These are phyloP conservation scores for Saimiri boliviensis DNA, from an alignment of 2,113 vertebrate species.

Conservation along the genomic window DNA sequence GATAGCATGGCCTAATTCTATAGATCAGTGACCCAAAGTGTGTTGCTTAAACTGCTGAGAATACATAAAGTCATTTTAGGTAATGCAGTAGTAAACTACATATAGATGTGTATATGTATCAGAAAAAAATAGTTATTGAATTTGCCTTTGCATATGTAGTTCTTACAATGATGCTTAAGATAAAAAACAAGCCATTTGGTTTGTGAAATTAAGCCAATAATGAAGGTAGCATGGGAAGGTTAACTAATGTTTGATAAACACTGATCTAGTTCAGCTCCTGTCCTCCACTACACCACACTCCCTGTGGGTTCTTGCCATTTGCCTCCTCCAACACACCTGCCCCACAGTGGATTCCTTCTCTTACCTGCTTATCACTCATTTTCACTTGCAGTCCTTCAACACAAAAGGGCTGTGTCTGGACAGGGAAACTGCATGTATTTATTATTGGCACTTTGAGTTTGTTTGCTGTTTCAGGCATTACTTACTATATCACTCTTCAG, in stretches of 20 bases:
- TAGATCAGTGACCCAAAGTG: background rate
- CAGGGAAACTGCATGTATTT: background rate
- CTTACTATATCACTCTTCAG: background rate
- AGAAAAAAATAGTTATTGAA: background rate
- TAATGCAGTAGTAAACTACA: background rate
- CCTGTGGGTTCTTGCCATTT: background rate
- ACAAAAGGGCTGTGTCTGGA: background rate
- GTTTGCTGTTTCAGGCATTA: background rate
- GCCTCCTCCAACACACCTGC: background rate
- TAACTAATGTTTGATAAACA: background rate
- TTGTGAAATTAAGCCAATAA: background rate
- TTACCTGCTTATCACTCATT: background rate
- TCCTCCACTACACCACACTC: background rate
- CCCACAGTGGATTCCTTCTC: background rate
- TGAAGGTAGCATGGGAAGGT: background rate
- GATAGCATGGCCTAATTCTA: background rate
- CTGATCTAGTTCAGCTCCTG: background rate
- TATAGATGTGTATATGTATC: background rate
- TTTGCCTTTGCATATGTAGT: background rate
- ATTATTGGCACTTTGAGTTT: background rate
- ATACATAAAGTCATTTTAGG: background rate
- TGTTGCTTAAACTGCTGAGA: background rate
- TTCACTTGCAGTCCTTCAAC: background rate
- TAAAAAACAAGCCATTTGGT: background rate
- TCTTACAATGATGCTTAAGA: background rate